A percentile compares a stretch with the other conserved stretches of the same genome.
Conservation (phyloP, 2,113 vertebrate genomes). For the Chlorodrepanis virens region DNA sequence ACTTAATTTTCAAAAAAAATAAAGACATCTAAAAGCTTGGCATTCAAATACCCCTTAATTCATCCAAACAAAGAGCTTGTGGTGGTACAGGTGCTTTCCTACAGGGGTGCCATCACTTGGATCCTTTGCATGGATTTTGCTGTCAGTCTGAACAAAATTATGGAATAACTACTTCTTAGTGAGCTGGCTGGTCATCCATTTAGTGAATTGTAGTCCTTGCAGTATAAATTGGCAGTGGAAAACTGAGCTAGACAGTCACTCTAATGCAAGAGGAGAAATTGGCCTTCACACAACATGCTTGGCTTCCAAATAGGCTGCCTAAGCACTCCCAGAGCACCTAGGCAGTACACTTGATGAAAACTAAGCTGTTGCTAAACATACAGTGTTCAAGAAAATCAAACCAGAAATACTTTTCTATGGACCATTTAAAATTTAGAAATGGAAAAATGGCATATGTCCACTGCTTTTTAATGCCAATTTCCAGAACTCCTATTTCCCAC, state of each 20-base stretch:
- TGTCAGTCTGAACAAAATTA: constrained; percentile 22
- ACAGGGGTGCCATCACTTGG: not conserved
- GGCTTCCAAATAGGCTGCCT: not conserved
- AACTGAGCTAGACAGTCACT: not conserved
- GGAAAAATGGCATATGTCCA: not conserved
- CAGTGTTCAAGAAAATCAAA: not conserved
- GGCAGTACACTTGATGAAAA: not conserved
- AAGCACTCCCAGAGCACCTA: not conserved
- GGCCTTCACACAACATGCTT: not conserved
- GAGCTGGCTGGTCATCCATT: constrained; percentile 6
- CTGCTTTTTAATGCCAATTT: not conserved
- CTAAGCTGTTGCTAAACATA: not conserved
- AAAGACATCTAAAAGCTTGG: not conserved
- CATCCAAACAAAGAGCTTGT: not conserved
- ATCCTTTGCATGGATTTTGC: not conserved
- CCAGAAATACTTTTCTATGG: not conserved
- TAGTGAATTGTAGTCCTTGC: constrained; percentile 9
- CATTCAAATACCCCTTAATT: not conserved
- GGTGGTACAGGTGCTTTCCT: not conserved
- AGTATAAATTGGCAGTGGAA: constrained; percentile 20
- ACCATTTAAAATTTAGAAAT: not conserved
- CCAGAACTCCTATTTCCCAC: not conserved
- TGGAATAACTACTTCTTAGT: constrained; percentile 17
- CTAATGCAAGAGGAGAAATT: not conserved
- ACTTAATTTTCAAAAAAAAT: not conserved